These are phyloP conservation scores for Schizopygopsis malacanthus DNA, from an alignment of 2,797 vertebrate species.

Conservation along the genomic window DNA sequence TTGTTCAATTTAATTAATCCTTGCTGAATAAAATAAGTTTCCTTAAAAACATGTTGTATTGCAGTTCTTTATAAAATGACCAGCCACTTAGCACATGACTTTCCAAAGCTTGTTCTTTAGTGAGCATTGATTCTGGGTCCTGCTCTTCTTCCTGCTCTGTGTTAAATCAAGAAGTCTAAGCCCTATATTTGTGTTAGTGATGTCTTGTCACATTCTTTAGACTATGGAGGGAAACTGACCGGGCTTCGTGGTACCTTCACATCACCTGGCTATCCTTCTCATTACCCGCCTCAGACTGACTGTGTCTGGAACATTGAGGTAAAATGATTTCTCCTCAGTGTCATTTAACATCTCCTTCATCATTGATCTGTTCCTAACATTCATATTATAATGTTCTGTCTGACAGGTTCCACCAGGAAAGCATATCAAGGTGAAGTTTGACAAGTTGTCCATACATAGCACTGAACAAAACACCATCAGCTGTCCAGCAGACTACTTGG, in stretches of 20 bases:
- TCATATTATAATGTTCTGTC: neutral
- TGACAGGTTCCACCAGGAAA: conserved; percentile 79
- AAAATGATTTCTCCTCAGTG: neutral
- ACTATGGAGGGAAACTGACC: conserved; percentile 80
- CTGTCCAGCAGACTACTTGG: conserved; percentile 85
- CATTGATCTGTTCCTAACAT: neutral
- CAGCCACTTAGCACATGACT: too few relatives aligned
- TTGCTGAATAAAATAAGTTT: too few relatives aligned
- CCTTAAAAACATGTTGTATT: neutral
- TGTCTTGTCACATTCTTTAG: conserved; percentile 67
- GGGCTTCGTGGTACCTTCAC: conserved; percentile 77
- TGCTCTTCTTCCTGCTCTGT: neutral
- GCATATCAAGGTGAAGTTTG: conserved; percentile 87
- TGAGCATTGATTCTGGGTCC: neutral
- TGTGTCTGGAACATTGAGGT: conserved; percentile 91
- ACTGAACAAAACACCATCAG: conserved; percentile 65
- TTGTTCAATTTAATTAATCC: too few relatives aligned
- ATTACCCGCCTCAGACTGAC: conserved; percentile 82
- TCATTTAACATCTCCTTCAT: neutral
- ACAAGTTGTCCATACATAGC: conserved; percentile 77
- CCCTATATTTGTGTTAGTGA: neutral
- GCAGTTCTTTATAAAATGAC: neutral
- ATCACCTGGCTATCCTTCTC: conserved; percentile 86
- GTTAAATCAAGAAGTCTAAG: neutral
- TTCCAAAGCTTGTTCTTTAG: neutral